Evolutionary conservation across 2,113 vertebrate genomes (phyloP).

Genomic region (Electrona antarctica): DNA sequence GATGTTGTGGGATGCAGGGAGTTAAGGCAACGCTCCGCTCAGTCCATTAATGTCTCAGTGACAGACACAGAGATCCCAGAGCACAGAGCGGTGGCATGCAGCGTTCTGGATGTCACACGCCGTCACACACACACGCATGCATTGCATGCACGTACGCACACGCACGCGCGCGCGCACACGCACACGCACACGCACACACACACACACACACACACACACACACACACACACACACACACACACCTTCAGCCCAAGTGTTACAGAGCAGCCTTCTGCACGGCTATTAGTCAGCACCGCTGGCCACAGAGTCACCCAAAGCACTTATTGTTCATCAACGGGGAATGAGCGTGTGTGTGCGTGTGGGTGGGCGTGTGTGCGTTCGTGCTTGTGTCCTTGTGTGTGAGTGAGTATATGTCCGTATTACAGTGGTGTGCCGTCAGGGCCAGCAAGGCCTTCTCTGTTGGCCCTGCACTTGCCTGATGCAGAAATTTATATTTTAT

Average conservation of each 20-base stretch:
- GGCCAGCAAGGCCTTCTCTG: too few species aligned
- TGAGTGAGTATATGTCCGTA: too few species aligned
- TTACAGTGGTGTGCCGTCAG: too few species aligned
- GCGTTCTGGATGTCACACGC: constrained; percentile 31
- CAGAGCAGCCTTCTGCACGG: constrained; percentile 6
- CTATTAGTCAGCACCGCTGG: constrained; percentile 18
- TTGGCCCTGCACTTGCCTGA: too few species aligned
- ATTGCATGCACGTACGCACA: too few species aligned
- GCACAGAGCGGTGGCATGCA: constrained; percentile 31
- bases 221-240: not conserved
- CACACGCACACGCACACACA: too few species aligned
- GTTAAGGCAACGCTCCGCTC: constrained; percentile 18
- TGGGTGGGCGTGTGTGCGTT: not conserved
- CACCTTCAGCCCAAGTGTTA: constrained; percentile 28
- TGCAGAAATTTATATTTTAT: too few species aligned
- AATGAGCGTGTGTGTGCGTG: not conserved
- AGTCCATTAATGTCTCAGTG: constrained; percentile 46
- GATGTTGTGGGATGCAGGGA: constrained; percentile 40
- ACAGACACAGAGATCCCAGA: constrained; percentile 41
- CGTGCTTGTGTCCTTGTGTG: not conserved
- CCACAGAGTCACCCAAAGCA: constrained; percentile 7
- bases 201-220: too few species aligned
- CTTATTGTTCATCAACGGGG: constrained; percentile 15
- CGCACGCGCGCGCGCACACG: too few species aligned
- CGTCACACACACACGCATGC: not conserved